Percentiles rank a stretch among this genome's conserved stretches.
Evolutionary conservation across 2,888 invertebrate genomes (phyloP).

Genomic region (Spodoptera exigua): DNA sequence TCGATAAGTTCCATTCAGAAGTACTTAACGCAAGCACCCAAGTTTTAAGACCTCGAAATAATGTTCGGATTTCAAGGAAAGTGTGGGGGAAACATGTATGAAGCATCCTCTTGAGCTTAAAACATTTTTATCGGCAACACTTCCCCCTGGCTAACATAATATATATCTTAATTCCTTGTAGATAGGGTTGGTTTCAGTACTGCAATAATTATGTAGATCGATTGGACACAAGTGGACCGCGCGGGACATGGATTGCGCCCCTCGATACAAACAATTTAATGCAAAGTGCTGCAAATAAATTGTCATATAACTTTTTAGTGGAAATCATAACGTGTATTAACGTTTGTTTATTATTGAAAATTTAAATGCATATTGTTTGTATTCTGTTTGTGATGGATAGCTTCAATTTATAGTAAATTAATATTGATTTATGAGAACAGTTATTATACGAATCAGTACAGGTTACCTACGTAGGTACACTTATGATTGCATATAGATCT

Average conservation of each 20-base stretch:
- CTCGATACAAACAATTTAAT: conserved; percentile 57
- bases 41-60: conserved; percentile 63
- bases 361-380: too few species aligned
- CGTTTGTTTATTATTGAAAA: too few species aligned
- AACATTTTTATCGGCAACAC: conserved; percentile 71
- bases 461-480: too few species aligned
- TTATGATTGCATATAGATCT: too few species aligned
- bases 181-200: conserved; percentile 52
- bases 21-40: conserved; percentile 34
- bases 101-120: conserved; percentile 66
- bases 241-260: conserved; percentile 63
- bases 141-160: conserved; percentile 29
- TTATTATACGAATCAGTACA: too few species aligned
- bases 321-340: conserved; percentile 13
- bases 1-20: conserved; percentile 40
- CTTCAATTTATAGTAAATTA: too few species aligned
- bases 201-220: conserved; percentile 56
- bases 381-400: too few species aligned
- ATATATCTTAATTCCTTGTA: conserved; percentile 22
- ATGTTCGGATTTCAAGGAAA: conserved; percentile 61
- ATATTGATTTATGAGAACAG: too few species aligned
- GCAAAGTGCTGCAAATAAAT: conserved; percentile 41
- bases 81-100: conserved; percentile 64
- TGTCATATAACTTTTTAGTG: conserved; percentile 30
- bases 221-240: conserved; percentile 66